A percentile compares a stretch with the other conserved stretches of the same genome.
phyloP scores from a whole-genome alignment of 2,113 vertebrate genomes.

The Sisor rabdophorus region DNA sequence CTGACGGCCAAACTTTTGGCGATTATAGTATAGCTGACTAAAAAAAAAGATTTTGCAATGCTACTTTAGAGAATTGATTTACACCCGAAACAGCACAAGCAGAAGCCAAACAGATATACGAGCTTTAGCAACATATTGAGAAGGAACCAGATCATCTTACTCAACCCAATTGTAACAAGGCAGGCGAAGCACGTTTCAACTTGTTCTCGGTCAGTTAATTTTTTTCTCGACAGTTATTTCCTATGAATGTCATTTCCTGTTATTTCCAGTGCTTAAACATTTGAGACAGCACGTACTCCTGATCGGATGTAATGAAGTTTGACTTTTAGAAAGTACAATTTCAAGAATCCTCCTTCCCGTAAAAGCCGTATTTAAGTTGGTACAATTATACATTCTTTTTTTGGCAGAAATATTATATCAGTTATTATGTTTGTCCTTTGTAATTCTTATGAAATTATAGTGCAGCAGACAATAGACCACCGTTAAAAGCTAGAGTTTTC shows the following conservation, averaged over 20 bases:
- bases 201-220: conserved; percentile 47
- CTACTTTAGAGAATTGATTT: neutral
- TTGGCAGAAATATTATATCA: conserved; percentile 12
- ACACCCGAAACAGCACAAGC: neutral
- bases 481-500: conserved; percentile 6
- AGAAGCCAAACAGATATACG: conserved; percentile 38
- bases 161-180: conserved; percentile 40
- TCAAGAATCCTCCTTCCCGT: neutral
- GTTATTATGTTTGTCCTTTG: conserved; percentile 5
- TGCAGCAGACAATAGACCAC: conserved; percentile 15
- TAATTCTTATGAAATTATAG: conserved; percentile 5
- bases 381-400: neutral
- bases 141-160: conserved; percentile 58
- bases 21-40: too few relatives aligned
- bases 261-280: neutral
- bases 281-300: neutral
- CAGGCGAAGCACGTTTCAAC: conserved; percentile 56
- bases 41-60: too few relatives aligned
- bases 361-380: neutral
- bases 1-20: too few relatives aligned
- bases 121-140: conserved; percentile 41
- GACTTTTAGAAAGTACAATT: neutral
- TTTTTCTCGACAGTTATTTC: neutral
- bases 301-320: neutral
- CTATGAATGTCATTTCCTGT: neutral